A percentile compares a stretch with the other conserved stretches of the same genome.
These are phyloP conservation scores for Junco hyemalis DNA, from an alignment of 2,113 vertebrate species.

Conservation along the genomic window DNA sequence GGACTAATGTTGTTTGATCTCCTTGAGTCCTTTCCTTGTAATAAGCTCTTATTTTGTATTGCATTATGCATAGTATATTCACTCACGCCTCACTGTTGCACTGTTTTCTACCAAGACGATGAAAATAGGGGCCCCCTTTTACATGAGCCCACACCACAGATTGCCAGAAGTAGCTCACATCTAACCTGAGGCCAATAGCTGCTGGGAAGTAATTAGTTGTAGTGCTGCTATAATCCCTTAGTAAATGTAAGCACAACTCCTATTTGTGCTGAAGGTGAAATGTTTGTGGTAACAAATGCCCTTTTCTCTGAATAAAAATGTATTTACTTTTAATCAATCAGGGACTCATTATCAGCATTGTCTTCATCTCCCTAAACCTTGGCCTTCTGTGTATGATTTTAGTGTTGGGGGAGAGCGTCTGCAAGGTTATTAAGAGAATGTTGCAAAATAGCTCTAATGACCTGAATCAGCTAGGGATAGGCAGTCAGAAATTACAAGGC, in stretches of 20 bases:
- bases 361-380: slow-evolving; percentile 73
- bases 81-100: not conserved
- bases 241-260: slow-evolving; percentile 70
- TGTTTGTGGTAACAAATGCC: slow-evolving; percentile 76
- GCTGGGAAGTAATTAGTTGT: slow-evolving; percentile 79
- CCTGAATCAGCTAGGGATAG: slow-evolving; percentile 48
- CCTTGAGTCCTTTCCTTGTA: slow-evolving; percentile 18
- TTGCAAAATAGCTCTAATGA: slow-evolving; percentile 66
- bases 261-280: slow-evolving; percentile 76
- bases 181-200: slow-evolving; percentile 72
- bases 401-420: not conserved
- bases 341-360: slow-evolving; percentile 75
- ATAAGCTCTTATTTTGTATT: slow-evolving; percentile 54
- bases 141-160: slow-evolving; percentile 45
- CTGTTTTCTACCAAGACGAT: slow-evolving; percentile 32
- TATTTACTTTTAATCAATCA: slow-evolving; percentile 81
- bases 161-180: slow-evolving; percentile 64
- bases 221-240: slow-evolving; percentile 70
- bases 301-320: slow-evolving; percentile 76
- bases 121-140: slow-evolving; percentile 14
- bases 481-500: not conserved
- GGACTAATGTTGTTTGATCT: slow-evolving; percentile 56
- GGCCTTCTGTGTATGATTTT: slow-evolving; percentile 54
- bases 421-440: slow-evolving; percentile 66
- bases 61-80: slow-evolving; percentile 50